A percentile compares a stretch with the other conserved stretches of the same genome.
Evolutionary conservation across 2,888 invertebrate species (phyloP).

Genomic region (Tiliacea aurago): DNA sequence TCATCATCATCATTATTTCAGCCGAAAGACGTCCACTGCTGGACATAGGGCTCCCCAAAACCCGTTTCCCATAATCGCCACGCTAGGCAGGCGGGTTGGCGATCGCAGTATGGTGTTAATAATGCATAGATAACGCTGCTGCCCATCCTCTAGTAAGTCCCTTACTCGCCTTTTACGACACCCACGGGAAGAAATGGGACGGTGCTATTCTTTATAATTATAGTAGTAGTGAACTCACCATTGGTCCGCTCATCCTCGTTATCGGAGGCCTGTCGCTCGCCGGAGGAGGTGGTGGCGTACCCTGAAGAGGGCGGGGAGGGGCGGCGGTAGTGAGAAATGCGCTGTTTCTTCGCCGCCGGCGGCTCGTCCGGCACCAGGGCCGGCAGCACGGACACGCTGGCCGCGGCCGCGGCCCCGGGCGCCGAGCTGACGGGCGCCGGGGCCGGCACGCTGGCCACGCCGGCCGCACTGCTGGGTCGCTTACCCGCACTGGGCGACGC

Average conservation of each 20-base stretch:
- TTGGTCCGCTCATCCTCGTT: constrained; percentile 87
- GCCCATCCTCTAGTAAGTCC: no score
- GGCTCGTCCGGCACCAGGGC: constrained; percentile 92
- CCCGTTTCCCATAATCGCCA: no score
- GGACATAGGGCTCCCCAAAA: no score
- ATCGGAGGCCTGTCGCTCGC: constrained; percentile 89
- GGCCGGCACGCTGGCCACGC: constrained; percentile 70
- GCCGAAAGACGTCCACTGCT: no score
- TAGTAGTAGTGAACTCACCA: constrained; percentile 62
- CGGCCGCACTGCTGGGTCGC: constrained; percentile 89
- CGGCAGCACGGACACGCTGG: constrained; percentile 80
- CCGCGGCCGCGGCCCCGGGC: constrained; percentile 72
- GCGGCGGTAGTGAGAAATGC: constrained; percentile 94
- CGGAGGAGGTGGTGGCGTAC: constrained; percentile 87
- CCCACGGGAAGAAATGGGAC: no score
- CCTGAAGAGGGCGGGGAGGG: constrained; percentile 87
- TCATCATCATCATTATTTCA: no score
- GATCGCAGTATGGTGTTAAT: no score
- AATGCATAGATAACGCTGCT: no score
- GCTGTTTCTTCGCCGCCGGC: constrained; percentile 93
- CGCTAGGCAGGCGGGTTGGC: no score
- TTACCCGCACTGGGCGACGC: constrained; percentile 89
- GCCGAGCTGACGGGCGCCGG: not conserved
- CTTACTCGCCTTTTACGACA: no score
- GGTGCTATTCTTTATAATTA: no score